Conservation (phyloP, 2,888 invertebrate genomes). For the Sarcophaga carnaria region DNA sequence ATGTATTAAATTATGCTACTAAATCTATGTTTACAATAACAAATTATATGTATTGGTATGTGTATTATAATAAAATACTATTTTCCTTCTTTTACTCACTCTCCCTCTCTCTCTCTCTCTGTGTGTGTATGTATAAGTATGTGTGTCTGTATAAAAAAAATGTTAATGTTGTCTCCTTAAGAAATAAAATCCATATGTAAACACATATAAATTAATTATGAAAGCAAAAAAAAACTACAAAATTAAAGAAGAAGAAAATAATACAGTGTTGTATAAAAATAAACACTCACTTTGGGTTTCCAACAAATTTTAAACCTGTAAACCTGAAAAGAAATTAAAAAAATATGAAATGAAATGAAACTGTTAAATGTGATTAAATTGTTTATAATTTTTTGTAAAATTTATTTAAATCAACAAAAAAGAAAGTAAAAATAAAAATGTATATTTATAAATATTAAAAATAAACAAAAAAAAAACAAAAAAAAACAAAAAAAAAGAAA, state of each 20-base stretch:
- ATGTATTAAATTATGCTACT: too few relatives aligned
- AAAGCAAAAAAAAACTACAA: background rate
- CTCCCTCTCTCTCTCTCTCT: background rate
- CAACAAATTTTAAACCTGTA: slow-evolving; percentile 36
- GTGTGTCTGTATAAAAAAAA: slow-evolving; percentile 28
- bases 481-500: background rate
- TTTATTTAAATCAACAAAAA: slow-evolving; percentile 19
- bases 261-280: slow-evolving; percentile 20
- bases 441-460: slow-evolving; percentile 43
- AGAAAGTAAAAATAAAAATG: slow-evolving; percentile 25
- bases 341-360: slow-evolving; percentile 25
- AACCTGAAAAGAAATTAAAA: slow-evolving; percentile 27
- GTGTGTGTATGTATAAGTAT: slow-evolving; percentile 11
- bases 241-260: background rate
- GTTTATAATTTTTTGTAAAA: slow-evolving; percentile 46
- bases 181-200: slow-evolving; percentile 12
- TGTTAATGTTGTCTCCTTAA: slow-evolving; percentile 49
- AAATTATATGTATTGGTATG: too few relatives aligned
- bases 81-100: background rate
- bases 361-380: slow-evolving; percentile 68
- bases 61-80: too few relatives aligned
- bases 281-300: slow-evolving; percentile 66
- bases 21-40: too few relatives aligned
- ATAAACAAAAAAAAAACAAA: background rate
- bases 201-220: background rate